Conservation (phyloP, 2,888 invertebrate genomes). For the Tipula vernalis region DNA sequence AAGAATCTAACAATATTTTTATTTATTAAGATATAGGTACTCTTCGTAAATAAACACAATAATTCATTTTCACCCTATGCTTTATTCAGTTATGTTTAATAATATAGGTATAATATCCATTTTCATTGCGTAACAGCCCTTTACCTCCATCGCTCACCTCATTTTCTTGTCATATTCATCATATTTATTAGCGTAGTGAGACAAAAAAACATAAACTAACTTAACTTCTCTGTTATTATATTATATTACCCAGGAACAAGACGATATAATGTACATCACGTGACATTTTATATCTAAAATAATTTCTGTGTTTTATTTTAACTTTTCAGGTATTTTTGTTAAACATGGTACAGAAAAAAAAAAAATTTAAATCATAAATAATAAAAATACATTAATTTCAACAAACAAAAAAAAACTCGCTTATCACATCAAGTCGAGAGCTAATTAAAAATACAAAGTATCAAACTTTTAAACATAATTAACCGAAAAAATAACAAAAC, state of each 20-base stretch:
- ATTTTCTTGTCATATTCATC: not conserved
- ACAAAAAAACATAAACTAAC: not conserved
- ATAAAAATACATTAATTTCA: not conserved
- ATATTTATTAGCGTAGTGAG: not conserved
- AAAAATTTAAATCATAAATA: not conserved
- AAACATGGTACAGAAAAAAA: not conserved
- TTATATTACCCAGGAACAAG: not conserved
- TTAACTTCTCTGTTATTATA: not conserved
- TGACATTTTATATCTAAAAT: not conserved
- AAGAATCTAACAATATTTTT: no score
- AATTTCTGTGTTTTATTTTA: not conserved
- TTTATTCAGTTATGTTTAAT: no score
- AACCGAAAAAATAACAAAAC: not conserved
- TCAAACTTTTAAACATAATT: not conserved
- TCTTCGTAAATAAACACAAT: no score
- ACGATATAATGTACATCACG: not conserved
- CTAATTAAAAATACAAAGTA: conserved; percentile 4
- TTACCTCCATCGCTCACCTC: not conserved
- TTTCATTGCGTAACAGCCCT: not conserved
- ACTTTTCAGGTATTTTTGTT: not conserved
- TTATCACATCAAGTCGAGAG: conserved; percentile 4
- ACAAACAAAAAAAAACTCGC: not conserved
- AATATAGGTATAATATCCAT: not conserved
- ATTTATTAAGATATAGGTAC: no score
- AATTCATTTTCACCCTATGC: no score